Conservation (phyloP, 2,797 vertebrate genomes). For the Taenioides sp. region DNA sequence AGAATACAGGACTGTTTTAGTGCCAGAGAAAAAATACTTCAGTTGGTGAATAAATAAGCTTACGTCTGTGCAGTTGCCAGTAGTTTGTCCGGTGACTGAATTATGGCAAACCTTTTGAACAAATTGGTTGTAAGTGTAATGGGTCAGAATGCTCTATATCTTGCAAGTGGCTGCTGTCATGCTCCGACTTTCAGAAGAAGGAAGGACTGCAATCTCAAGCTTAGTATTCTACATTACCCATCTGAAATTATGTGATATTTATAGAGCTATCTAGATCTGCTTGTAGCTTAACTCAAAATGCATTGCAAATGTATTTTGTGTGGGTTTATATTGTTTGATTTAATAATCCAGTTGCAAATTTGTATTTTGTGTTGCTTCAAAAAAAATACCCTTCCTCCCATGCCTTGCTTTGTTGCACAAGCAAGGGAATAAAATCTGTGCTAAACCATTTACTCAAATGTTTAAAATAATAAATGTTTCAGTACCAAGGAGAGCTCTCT, state of each 20-base stretch:
- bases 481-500: slow-evolving; percentile 34
- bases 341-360: background rate
- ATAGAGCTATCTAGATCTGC: background rate
- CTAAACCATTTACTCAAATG: background rate
- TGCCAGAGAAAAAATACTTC: slow-evolving; percentile 58
- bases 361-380: background rate
- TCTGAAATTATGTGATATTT: background rate
- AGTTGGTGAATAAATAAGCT: slow-evolving; percentile 63
- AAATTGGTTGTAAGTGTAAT: slow-evolving; percentile 80
- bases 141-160: slow-evolving; percentile 80
- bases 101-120: slow-evolving; percentile 81
- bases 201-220: slow-evolving; percentile 37
- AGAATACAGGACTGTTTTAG: slow-evolving; percentile 44
- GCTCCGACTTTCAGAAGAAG: slow-evolving; percentile 39
- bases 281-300: background rate
- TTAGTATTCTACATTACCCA: background rate
- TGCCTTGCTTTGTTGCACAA: background rate
- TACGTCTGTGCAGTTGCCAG: slow-evolving; percentile 45
- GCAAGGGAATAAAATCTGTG: background rate
- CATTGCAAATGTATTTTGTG: background rate
- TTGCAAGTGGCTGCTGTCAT: slow-evolving; percentile 66
- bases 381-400: background rate
- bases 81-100: slow-evolving; percentile 65
- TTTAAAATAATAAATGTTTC: slow-evolving; percentile 18
- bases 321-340: background rate